Evolutionary conservation across 2,113 vertebrate species (phyloP).

Genomic region (Dinomys branickii): DNA sequence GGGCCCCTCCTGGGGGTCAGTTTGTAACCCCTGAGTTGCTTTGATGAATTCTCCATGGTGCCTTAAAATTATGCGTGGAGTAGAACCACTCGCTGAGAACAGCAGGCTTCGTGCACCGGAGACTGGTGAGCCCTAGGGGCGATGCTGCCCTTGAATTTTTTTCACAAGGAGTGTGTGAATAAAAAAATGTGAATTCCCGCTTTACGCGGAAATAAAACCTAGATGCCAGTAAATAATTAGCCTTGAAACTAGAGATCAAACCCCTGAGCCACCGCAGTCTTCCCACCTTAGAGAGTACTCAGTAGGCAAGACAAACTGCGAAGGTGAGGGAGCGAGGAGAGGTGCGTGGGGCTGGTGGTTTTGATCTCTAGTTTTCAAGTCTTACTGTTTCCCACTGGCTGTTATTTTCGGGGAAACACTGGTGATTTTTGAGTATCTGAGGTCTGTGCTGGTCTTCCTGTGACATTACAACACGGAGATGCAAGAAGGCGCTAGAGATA

Average conservation of each 20-base stretch:
- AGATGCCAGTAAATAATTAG: neutral
- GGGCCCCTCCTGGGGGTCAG: accelerated
- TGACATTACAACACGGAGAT: neutral
- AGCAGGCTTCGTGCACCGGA: neutral
- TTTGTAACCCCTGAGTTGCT: accelerated
- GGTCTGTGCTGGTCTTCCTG: accelerated
- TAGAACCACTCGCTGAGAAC: neutral
- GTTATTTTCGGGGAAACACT: neutral
- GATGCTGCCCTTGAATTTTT: neutral
- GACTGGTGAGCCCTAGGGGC: neutral
- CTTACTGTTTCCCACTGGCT: neutral
- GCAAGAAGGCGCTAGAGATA: neutral
- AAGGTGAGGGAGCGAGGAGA: neutral
- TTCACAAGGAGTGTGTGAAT: neutral
- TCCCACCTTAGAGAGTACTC: neutral
- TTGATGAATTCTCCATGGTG: neutral
- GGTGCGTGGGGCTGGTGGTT: neutral
- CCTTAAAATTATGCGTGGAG: neutral
- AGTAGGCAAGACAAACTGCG: neutral
- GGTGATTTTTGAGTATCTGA: neutral
- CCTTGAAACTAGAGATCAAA: neutral
- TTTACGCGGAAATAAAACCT: neutral
- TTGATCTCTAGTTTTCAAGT: neutral
- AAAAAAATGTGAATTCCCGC: neutral
- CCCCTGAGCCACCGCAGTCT: neutral